These are phyloP conservation scores for Mycetomoellerius zeteki DNA, from an alignment of 1,140 invertebrate genomes.

Conservation along the genomic window DNA sequence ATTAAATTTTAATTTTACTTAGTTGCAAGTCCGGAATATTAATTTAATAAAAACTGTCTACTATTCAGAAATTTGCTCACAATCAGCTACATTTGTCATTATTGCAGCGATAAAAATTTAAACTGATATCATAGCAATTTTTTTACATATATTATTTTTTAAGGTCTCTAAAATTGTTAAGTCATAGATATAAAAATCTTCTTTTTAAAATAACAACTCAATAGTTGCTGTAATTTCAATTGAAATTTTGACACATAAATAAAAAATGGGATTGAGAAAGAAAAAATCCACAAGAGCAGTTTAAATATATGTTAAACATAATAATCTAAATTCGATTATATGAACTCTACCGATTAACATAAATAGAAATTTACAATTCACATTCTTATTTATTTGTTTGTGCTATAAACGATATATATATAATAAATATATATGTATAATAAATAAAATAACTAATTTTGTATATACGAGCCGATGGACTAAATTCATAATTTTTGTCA, in stretches of 20 bases:
- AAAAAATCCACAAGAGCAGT: neutral
- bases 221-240: neutral
- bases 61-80: too few relatives aligned
- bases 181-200: neutral
- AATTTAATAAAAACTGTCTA: neutral
- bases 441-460: too few relatives aligned
- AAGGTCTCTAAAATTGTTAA: neutral
- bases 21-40: neutral
- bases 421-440: too few relatives aligned
- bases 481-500: constrained; percentile 5
- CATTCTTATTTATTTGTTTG: neutral
- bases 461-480: neutral
- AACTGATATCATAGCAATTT: neutral
- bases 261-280: neutral
- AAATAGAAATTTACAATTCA: neutral
- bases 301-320: neutral
- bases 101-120: neutral
- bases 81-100: neutral
- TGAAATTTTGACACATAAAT: neutral
- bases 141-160: neutral
- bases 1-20: neutral
- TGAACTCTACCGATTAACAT: too few relatives aligned
- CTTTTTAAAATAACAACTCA: neutral
- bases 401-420: neutral
- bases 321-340: neutral